These are phyloP conservation scores for Sialis lutaria DNA, from an alignment of 2,888 invertebrate genomes.

Conservation along the genomic window DNA sequence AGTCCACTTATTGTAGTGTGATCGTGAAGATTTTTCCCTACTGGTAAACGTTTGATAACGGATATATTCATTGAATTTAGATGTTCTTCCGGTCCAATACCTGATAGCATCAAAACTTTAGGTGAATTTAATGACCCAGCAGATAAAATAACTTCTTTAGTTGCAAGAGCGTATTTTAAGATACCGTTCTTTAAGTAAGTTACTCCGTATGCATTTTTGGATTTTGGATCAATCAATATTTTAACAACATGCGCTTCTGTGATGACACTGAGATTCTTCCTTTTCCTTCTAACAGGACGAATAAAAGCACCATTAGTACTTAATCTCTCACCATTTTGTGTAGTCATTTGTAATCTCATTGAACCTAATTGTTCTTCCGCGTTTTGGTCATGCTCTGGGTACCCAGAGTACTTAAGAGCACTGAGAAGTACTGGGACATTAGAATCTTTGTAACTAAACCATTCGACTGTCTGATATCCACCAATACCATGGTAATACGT, in stretches of 20 bases:
- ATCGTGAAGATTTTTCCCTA: constrained; percentile 59
- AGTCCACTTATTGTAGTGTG: constrained; percentile 49
- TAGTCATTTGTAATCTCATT: constrained; percentile 42
- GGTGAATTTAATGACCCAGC: constrained; percentile 43
- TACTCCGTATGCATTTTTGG: constrained; percentile 32
- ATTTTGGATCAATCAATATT: constrained; percentile 35
- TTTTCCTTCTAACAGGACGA: constrained; percentile 38
- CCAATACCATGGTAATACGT: constrained; percentile 37
- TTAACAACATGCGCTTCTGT: constrained; percentile 35
- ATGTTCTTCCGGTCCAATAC: constrained; percentile 41
- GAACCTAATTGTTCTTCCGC: constrained; percentile 38
- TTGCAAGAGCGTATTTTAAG: constrained; percentile 27
- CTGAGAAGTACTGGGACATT: constrained; percentile 36
- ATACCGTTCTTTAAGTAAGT: constrained; percentile 31
- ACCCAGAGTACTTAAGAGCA: constrained; percentile 42
- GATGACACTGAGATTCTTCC: constrained; percentile 31
- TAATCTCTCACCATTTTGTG: constrained; percentile 36
- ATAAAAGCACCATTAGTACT: constrained; percentile 49
- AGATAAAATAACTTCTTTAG: constrained; percentile 43
- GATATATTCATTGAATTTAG: constrained; percentile 31
- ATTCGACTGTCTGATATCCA: constrained; percentile 46
- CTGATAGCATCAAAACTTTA: constrained; percentile 44
- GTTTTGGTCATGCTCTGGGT: constrained; percentile 39
- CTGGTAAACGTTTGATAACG: constrained; percentile 43
- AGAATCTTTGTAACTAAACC: constrained; percentile 40